Conservation (phyloP, 2,888 invertebrate species). For the Tethea ocularis region DNA sequence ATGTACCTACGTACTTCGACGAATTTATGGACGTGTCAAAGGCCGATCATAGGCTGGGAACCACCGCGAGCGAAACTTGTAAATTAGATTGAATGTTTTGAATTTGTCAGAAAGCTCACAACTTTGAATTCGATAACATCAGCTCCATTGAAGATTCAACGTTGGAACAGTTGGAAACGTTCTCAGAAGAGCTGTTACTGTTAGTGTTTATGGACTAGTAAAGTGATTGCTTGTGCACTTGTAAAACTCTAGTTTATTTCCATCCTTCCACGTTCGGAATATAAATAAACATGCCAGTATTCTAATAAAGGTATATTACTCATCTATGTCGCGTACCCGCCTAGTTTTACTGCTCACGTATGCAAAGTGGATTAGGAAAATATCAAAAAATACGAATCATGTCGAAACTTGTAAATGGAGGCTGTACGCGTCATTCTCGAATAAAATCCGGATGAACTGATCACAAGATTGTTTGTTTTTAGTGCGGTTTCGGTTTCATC, state of each 20-base stretch:
- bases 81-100: slow-evolving; percentile 46
- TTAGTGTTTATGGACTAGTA: slow-evolving; percentile 21
- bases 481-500: slow-evolving; percentile 75
- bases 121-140: background rate
- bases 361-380: slow-evolving; percentile 66
- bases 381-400: slow-evolving; percentile 61
- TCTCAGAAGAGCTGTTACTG: slow-evolving; percentile 20
- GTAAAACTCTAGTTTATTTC: slow-evolving; percentile 45
- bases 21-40: slow-evolving; percentile 73
- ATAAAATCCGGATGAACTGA: slow-evolving; percentile 72
- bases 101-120: slow-evolving; percentile 38
- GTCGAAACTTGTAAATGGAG: slow-evolving; percentile 71
- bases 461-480: slow-evolving; percentile 71
- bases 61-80: slow-evolving; percentile 46
- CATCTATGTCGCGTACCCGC: slow-evolving; percentile 50
- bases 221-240: slow-evolving; percentile 16
- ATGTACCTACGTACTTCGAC: slow-evolving; percentile 57
- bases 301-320: slow-evolving; percentile 60
- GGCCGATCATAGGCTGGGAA: slow-evolving; percentile 67
- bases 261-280: slow-evolving; percentile 55
- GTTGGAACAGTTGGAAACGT: slow-evolving; percentile 18
- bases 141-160: slow-evolving; percentile 12
- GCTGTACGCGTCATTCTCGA: slow-evolving; percentile 61
- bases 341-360: slow-evolving; percentile 60
- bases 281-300: slow-evolving; percentile 52